Conservation (phyloP, 2,888 invertebrate genomes). For the Nyleta sp. region DNA sequence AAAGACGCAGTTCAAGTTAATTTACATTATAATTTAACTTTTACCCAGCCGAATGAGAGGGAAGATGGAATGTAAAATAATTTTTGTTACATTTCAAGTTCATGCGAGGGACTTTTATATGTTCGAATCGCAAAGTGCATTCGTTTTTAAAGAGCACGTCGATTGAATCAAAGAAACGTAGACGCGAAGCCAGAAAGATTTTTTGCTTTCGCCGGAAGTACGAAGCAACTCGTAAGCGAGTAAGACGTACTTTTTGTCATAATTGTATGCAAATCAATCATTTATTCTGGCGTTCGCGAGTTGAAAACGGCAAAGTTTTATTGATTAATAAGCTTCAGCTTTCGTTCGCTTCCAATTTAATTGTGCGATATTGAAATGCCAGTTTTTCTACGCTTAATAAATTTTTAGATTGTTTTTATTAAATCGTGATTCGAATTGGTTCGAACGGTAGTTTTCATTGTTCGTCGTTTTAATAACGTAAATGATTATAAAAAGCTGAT, state of each 20-base stretch:
- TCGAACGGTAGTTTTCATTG: too few relatives aligned
- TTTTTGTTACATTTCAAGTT: conserved; percentile 11
- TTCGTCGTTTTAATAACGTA: too few relatives aligned
- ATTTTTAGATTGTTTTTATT: too few relatives aligned
- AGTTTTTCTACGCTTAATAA: too few relatives aligned
- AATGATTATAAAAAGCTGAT: not conserved
- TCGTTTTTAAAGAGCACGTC: conserved; percentile 1
- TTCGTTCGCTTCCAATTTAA: conserved; percentile 10
- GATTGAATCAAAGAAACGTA: conserved; percentile 1
- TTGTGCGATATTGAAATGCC: not conserved
- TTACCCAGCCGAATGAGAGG: not conserved
- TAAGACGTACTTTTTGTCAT: not conserved
- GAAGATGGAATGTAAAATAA: conserved; percentile 21
- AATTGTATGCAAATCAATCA: conserved; percentile 44
- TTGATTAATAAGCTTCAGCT: conserved; percentile 30
- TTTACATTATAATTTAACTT: conserved; percentile 9
- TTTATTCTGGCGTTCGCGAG: not conserved
- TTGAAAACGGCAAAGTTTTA: conserved; percentile 31
- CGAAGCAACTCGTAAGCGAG: not conserved
- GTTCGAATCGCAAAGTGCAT: conserved; percentile 15
- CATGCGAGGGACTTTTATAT: conserved; percentile 4
- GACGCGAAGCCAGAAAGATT: conserved; percentile 1
- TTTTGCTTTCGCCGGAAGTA: conserved; percentile 1
- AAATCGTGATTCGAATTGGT: too few relatives aligned
- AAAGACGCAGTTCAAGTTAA: conserved; percentile 3